Conservation (phyloP, 2,113 vertebrate species). For the Channa argus region DNA sequence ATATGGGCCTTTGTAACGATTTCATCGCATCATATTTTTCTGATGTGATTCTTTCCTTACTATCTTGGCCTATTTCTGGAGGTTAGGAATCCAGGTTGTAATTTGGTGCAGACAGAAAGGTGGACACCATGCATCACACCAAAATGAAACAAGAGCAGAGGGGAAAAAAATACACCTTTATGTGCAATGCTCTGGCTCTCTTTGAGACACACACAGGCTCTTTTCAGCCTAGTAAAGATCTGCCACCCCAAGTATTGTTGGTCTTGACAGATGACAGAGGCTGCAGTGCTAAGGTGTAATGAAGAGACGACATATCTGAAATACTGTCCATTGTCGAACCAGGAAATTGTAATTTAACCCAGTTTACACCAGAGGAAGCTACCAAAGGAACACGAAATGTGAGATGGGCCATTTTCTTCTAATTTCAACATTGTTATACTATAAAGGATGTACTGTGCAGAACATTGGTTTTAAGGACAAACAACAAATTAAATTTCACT, state of each 20-base stretch:
- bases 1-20: neutral
- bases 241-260: constrained; percentile 22
- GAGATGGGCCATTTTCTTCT: neutral
- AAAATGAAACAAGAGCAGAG: neutral
- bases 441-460: too few species aligned
- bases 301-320: constrained; percentile 7
- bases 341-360: neutral
- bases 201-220: neutral
- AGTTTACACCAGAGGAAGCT: too few species aligned
- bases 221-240: constrained; percentile 10
- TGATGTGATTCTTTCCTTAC: neutral
- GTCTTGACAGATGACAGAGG: constrained; percentile 17
- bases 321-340: neutral
- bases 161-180: neutral
- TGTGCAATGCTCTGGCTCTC: too few species aligned
- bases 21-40: neutral
- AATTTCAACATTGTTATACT: too few species aligned
- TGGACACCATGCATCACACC: neutral
- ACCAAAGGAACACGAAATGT: neutral
- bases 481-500: too few species aligned
- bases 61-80: neutral
- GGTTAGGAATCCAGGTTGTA: neutral
- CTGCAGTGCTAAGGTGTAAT: neutral
- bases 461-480: too few species aligned
- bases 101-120: neutral